Evolutionary conservation across 2,888 invertebrate species (phyloP), one percentile per base, ranked within the genome.

Genomic region (Leptinotarsa tumamoca): DNA sequence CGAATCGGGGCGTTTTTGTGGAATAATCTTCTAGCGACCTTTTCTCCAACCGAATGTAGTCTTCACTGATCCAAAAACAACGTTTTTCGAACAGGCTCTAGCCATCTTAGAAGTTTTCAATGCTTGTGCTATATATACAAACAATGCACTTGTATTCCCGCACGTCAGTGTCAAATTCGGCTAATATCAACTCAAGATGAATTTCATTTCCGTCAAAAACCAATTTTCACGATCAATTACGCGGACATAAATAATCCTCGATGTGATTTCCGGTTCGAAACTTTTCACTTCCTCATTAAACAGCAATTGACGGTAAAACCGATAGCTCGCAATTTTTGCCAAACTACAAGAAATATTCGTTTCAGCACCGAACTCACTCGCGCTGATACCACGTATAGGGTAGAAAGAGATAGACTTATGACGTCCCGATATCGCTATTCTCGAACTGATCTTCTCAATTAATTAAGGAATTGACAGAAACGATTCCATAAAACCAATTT

Each of bases 381-480:
- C 68, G 17, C 71, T 51, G n/a, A 49, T 63, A 18, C 54, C 61
- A 54, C n/a, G 15, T 52, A 50, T 49, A 49, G 21, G 4, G 4
- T 69, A 18, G 56, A 33, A 43, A 27, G 52, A 61, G 54, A 66
- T 33, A 72, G 56, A 66, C 63, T 50, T 49, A 52, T 52, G 21
- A 33, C 27, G 15, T 71, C 43, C 67, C 43, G 56, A 67, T 51
- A 49, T 52, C 66, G 56, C 70, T 14, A 21, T 67, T 69, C 71
- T 68, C 68, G 70, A 74, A 61, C 43, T 61, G 77, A 74, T 77
- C 75, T 75, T 71, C 79, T 72, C 72, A 61, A 77, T 73, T 77
- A 77, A 79, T 79, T 77, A 77, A 72, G 71, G 73, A 75, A 79
- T 75, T 79, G 77, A 79, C 79, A 72, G 73, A 21, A 75, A 71